Conservation (phyloP, 2,113 vertebrate genomes). For the Chlamydotis undulata region DNA sequence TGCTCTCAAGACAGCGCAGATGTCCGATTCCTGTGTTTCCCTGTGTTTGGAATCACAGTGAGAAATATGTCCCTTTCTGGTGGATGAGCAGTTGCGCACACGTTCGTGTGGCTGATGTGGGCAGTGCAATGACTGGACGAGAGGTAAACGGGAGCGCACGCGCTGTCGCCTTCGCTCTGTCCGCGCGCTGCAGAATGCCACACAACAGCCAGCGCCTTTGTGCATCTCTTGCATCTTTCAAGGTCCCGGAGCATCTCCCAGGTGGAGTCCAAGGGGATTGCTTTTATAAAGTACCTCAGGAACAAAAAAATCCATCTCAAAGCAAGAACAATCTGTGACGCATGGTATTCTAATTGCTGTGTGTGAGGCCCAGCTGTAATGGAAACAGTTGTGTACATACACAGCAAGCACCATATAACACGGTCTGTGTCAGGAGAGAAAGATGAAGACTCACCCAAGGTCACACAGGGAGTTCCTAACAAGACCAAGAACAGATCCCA, state of each 20-base stretch:
- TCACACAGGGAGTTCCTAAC: neutral
- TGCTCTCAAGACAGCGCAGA: neutral
- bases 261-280: neutral
- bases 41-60: neutral
- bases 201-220: too few relatives aligned
- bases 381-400: accelerated
- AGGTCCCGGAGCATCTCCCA: neutral
- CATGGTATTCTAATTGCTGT: neutral
- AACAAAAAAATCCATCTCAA: neutral
- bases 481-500: neutral
- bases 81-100: neutral
- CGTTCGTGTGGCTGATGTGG: neutral
- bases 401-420: accelerated
- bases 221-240: neutral
- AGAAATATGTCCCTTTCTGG: neutral
- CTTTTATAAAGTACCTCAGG: neutral
- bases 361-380: neutral
- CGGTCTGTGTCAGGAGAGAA: neutral
- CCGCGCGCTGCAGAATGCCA: neutral
- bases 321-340: neutral
- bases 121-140: neutral
- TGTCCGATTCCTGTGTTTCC: accelerated
- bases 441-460: neutral
- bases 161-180: neutral
- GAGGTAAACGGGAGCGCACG: accelerated